Percentiles rank a stretch among this genome's conserved stretches.
Evolutionary conservation across 2,797 vertebrate species (phyloP).

Genomic region (Aselliscus stoliczkanus): DNA sequence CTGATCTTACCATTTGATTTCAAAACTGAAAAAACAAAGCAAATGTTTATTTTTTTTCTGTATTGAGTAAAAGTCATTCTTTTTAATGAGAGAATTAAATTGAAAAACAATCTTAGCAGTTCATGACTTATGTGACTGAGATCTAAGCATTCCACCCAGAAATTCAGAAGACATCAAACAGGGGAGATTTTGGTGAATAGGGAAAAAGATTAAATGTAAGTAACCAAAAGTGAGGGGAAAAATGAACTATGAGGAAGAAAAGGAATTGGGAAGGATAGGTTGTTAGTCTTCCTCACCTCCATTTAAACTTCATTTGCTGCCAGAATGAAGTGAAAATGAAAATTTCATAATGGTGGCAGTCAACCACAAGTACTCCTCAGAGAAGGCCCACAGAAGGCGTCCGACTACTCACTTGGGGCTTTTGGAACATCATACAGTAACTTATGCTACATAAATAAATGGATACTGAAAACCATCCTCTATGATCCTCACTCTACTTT

Average conservation of each 20-base stretch:
- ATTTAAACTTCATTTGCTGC: not conserved
- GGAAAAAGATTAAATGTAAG: not conserved
- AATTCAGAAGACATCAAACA: not conserved
- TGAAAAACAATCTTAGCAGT: not conserved
- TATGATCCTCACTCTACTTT: not conserved
- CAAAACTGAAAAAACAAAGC: conserved; percentile 31
- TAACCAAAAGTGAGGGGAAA: not conserved
- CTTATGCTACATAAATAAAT: not conserved
- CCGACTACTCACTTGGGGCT: not conserved
- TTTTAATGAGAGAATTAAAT: not conserved
- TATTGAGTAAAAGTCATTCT: not conserved
- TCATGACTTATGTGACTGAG: not conserved
- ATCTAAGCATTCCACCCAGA: not conserved
- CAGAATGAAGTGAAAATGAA: not conserved
- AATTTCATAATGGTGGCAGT: not conserved
- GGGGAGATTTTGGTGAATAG: not conserved
- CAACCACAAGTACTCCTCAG: not conserved
- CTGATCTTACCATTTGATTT: not conserved
- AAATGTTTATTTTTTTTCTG: not conserved
- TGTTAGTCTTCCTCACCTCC: not conserved
- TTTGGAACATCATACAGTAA: not conserved
- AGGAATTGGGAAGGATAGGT: not conserved
- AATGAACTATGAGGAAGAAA: not conserved
- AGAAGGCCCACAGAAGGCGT: not conserved
- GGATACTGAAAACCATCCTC: not conserved